Conservation (phyloP, 2,888 invertebrate species). For the Phaedon cochleariae region DNA sequence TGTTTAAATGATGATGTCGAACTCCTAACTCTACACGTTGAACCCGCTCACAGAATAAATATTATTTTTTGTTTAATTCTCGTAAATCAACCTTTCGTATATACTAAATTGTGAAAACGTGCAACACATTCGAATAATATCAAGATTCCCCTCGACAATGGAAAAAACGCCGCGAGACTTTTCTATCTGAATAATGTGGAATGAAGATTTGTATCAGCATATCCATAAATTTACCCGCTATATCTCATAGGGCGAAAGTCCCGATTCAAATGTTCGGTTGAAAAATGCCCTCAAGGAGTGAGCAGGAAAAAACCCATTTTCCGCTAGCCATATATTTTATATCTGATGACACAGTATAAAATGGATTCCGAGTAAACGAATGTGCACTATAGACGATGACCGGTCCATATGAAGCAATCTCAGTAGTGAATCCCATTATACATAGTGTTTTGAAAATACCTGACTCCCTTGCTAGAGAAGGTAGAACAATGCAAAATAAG, state of each 20-base stretch:
- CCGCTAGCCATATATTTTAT: neutral
- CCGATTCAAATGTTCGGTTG: neutral
- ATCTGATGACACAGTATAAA: neutral
- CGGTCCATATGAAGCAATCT: neutral
- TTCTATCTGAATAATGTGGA: conserved; percentile 1
- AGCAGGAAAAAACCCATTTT: neutral
- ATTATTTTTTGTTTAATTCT: neutral
- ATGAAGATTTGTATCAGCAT: conserved; percentile 2
- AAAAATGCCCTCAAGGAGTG: neutral
- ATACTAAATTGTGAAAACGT: neutral
- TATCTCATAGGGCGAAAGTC: neutral
- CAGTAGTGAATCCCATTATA: neutral
- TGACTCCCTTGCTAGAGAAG: no score
- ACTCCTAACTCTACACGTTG: no score
- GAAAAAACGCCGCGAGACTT: neutral
- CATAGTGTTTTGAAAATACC: no score
- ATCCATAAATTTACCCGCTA: neutral
- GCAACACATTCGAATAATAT: neutral
- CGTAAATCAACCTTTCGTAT: neutral
- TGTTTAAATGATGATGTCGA: no score
- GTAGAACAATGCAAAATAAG: no score
- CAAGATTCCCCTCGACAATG: neutral
- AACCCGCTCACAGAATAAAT: neutral
- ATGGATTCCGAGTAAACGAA: neutral
- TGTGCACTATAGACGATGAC: neutral